A percentile compares a stretch with the other conserved stretches of the same genome.
Evolutionary conservation across 2,797 vertebrate genomes (phyloP).

Genomic region (Leucoraja ocellata): DNA sequence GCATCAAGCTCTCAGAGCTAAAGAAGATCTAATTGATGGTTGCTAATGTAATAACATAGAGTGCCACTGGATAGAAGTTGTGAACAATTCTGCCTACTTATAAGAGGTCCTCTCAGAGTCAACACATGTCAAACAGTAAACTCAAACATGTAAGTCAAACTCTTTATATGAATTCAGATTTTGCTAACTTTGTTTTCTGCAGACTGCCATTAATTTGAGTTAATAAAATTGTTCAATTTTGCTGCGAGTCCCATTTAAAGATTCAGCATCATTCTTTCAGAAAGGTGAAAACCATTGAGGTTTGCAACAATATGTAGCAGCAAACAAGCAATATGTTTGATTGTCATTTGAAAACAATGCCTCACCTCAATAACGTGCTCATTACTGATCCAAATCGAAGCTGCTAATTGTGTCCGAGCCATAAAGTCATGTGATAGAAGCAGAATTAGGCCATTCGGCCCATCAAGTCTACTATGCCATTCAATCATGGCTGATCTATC

Average conservation of each 20-base stretch:
- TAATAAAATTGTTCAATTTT: not conserved
- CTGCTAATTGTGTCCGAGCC: not conserved
- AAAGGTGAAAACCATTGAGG: not conserved
- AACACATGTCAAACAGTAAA: not conserved
- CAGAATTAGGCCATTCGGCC: too few relatives aligned
- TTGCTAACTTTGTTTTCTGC: not conserved
- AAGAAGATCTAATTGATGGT: too few relatives aligned
- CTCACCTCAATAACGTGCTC: not conserved
- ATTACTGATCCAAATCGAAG: not conserved
- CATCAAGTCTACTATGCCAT: too few relatives aligned
- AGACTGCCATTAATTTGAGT: not conserved
- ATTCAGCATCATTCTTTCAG: not conserved
- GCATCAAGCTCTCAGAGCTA: too few relatives aligned
- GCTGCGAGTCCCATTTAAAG: not conserved
- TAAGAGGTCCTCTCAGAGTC: not conserved
- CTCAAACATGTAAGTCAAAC: not conserved
- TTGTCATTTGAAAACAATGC: not conserved
- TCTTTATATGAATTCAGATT: not conserved
- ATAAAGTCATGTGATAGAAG: too few relatives aligned
- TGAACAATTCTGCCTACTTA: not conserved
- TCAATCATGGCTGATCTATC: too few relatives aligned
- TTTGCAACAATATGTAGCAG: not conserved
- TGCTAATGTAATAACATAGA: too few relatives aligned
- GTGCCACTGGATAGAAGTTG: not conserved
- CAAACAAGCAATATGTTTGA: not conserved